Evolutionary conservation across 1,140 invertebrate genomes (phyloP).

Genomic region (Drosophila insularis): DNA sequence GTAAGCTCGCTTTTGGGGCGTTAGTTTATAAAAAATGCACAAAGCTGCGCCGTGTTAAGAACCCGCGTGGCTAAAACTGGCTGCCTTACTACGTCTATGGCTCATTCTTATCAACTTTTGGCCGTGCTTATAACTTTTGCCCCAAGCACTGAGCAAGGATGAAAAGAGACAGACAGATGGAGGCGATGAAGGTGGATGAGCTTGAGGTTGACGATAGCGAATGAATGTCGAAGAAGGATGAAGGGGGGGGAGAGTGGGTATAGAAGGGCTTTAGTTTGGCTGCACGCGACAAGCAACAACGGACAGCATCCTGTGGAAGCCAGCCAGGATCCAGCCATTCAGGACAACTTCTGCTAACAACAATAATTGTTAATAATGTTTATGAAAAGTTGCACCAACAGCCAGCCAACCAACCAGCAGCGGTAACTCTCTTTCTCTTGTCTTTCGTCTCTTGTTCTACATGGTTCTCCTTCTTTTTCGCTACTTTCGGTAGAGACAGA

Average conservation of each 20-base stretch:
- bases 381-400: slow-evolving; percentile 69
- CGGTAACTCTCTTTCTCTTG: slow-evolving; percentile 30
- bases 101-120: slow-evolving; percentile 80
- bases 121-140: slow-evolving; percentile 75
- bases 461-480: slow-evolving; percentile 25
- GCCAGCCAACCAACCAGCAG: slow-evolving; percentile 5
- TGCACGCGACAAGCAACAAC: slow-evolving; percentile 65
- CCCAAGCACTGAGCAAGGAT: slow-evolving; percentile 10
- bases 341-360: slow-evolving; percentile 73
- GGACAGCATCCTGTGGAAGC: slow-evolving; percentile 9
- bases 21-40: slow-evolving; percentile 77
- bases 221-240: too few species aligned
- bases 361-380: slow-evolving; percentile 81
- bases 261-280: slow-evolving; percentile 56
- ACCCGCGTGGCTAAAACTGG: slow-evolving; percentile 63
- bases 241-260: too few species aligned
- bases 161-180: background rate
- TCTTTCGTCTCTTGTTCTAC: slow-evolving; percentile 6
- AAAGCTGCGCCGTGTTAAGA: slow-evolving; percentile 74
- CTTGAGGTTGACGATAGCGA: slow-evolving; percentile 10
- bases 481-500: slow-evolving; percentile 52
- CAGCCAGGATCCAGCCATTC: slow-evolving; percentile 22
- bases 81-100: slow-evolving; percentile 77
- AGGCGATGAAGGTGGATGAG: background rate
- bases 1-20: slow-evolving; percentile 49